Percentiles rank a stretch among this genome's conserved stretches.
These are phyloP conservation scores for Myotis lucifugus DNA, from an alignment of 2,113 vertebrate species.

Conservation along the genomic window DNA sequence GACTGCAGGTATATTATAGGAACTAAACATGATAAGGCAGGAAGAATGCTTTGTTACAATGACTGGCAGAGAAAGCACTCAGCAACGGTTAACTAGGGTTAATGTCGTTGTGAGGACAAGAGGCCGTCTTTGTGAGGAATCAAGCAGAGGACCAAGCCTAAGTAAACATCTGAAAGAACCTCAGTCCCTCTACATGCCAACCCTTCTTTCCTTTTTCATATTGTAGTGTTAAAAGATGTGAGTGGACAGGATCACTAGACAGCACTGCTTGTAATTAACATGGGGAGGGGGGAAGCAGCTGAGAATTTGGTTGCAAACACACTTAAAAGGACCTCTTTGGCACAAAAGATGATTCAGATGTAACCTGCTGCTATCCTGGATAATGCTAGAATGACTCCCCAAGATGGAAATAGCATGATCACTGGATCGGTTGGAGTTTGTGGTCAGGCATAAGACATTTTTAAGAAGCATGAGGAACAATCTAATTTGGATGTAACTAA, in stretches of 20 bases:
- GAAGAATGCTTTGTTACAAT: background rate
- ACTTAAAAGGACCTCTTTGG: background rate
- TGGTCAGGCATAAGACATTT: background rate
- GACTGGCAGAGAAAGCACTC: background rate
- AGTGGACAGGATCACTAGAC: background rate
- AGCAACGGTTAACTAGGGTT: background rate
- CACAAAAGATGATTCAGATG: background rate
- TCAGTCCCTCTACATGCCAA: background rate
- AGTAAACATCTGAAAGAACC: background rate
- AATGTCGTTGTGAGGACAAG: background rate
- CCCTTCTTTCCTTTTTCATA: background rate
- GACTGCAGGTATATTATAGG: background rate
- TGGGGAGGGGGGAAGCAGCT: background rate
- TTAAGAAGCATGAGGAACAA: background rate
- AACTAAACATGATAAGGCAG: background rate
- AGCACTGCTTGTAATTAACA: background rate
- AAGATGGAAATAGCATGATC: background rate
- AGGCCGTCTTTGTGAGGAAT: background rate
- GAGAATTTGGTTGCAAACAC: background rate
- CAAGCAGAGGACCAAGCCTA: background rate
- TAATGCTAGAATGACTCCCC: background rate
- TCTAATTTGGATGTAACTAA: background rate
- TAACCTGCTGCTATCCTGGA: background rate
- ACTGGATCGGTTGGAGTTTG: background rate
- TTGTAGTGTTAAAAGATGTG: background rate